Evolutionary conservation across 2,888 invertebrate genomes (phyloP).

Genomic region (Apodemia duryi): DNA sequence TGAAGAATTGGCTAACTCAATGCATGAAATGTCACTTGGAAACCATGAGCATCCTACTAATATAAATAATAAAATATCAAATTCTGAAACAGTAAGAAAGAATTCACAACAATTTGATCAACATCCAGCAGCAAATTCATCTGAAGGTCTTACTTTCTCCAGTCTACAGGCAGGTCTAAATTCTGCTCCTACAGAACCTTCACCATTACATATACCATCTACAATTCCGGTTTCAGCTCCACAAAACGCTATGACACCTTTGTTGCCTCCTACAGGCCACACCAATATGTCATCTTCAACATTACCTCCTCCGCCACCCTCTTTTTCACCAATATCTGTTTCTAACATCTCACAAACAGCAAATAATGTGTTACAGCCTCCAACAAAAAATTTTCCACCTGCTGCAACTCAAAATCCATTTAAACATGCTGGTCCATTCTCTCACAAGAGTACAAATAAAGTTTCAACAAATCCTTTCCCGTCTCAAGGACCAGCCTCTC

Average conservation of each 20-base stretch:
- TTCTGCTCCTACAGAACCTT: background rate
- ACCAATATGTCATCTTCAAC: slow-evolving; percentile 9
- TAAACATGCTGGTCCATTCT: slow-evolving; percentile 65
- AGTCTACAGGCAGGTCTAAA: background rate
- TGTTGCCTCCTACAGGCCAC: background rate
- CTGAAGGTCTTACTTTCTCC: slow-evolving; percentile 1
- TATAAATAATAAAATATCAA: slow-evolving; percentile 30
- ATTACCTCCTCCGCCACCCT: slow-evolving; percentile 22
- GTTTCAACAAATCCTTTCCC: slow-evolving; percentile 42
- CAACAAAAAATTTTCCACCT: slow-evolving; percentile 31
- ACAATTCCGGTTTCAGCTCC: slow-evolving; percentile 14
- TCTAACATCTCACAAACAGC: slow-evolving; percentile 19
- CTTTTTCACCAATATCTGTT: slow-evolving; percentile 22
- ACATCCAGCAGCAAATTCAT: slow-evolving; percentile 8
- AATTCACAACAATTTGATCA: slow-evolving; percentile 14
- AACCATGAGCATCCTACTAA: slow-evolving; percentile 49
- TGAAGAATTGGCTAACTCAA: slow-evolving; percentile 52
- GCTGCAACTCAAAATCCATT: slow-evolving; percentile 57
- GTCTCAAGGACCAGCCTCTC: slow-evolving; percentile 47
- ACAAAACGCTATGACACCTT: slow-evolving; percentile 12
- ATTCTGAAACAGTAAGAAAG: slow-evolving; percentile 25
- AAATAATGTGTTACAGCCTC: slow-evolving; percentile 23
- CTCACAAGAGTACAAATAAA: slow-evolving; percentile 63
- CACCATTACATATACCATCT: slow-evolving; percentile 14
- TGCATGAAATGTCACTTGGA: slow-evolving; percentile 59